Base-by-base conservation (phyloP, 2,797 vertebrate species). In the Syngnathus rostellatus region DNA sequence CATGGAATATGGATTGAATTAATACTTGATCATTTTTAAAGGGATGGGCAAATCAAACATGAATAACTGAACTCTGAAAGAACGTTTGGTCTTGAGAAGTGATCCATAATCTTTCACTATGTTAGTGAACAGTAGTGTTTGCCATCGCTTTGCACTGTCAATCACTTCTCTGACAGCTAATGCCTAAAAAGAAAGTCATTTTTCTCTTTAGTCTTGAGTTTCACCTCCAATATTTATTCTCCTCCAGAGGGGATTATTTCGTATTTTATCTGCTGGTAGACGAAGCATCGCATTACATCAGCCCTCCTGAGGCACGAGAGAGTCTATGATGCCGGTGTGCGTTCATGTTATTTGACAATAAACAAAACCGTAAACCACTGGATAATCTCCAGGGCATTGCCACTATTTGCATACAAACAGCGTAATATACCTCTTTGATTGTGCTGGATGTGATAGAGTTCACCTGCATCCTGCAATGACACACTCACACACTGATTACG, bases 251-350 rank as follows among this genome's bases (percentile, higher is more conserved):
- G 48, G 23, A 17, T 63, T 37, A 61, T 61, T 12, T 25, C 23
- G 16, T 37, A 63, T 50, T 63, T 48, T 38, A 37, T 46, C 41
- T 69, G 69, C 65, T 63, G 71, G 8, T 46, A 68, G 67, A 80
- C 72, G 64, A 61, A 66, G 66, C 70, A 67, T 76, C 71, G 67
- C 61, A 75, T 73, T 78, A 75, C 64, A 73, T 78, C 79, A 83
- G 51, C 65, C 72, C 61, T 76, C 77, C 67, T 51, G 68, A 75
- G 76, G 77, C 72, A 1, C 64, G 51, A 17, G 14, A 55, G 63
- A 39, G 37, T 70, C 62, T 54, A 37, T 11, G 58, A 64, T 68
- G 58, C 64, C 19, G 21, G 43, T 62, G 59, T 51, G 55, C 53
- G 39, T 51, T 37, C 37, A n/a, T 71, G 61, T 61, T 53, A 58